These are phyloP conservation scores for Uria lomvia DNA, from an alignment of 2,113 vertebrate species.

Conservation along the genomic window DNA sequence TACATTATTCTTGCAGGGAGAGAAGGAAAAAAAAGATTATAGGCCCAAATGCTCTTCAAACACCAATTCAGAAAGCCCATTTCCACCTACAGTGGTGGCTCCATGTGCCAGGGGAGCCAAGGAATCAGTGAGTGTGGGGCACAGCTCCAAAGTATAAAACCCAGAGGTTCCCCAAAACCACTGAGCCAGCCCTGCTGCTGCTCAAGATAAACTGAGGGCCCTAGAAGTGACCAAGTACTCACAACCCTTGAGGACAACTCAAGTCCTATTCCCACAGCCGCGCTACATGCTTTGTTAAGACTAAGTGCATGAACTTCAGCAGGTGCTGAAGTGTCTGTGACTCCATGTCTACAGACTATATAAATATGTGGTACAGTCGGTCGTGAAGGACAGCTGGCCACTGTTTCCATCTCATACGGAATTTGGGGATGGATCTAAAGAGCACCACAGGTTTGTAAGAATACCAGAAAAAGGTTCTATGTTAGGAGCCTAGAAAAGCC, in stretches of 20 bases:
- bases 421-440: not conserved
- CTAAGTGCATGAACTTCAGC: not conserved
- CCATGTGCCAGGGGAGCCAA: not conserved
- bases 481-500: not conserved
- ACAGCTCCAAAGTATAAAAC: not conserved
- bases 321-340: not conserved
- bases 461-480: not conserved
- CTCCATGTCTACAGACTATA: not conserved
- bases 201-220: not conserved
- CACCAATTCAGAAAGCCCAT: not conserved
- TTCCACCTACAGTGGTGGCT: not conserved
- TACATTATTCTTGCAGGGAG: not conserved
- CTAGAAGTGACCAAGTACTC: not conserved
- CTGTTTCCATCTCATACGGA: not conserved
- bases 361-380: not conserved
- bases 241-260: not conserved
- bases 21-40: not conserved
- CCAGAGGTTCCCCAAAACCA: not conserved
- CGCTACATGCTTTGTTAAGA: not conserved
- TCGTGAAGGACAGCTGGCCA: not conserved
- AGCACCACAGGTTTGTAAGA: not conserved
- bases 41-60: not conserved
- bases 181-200: not conserved
- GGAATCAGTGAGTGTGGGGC: not conserved
- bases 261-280: not conserved